Evolutionary conservation across 2,888 invertebrate genomes (phyloP), one percentile per base, ranked within the genome.

Genomic region (Bembecia ichneumoniformis): DNA sequence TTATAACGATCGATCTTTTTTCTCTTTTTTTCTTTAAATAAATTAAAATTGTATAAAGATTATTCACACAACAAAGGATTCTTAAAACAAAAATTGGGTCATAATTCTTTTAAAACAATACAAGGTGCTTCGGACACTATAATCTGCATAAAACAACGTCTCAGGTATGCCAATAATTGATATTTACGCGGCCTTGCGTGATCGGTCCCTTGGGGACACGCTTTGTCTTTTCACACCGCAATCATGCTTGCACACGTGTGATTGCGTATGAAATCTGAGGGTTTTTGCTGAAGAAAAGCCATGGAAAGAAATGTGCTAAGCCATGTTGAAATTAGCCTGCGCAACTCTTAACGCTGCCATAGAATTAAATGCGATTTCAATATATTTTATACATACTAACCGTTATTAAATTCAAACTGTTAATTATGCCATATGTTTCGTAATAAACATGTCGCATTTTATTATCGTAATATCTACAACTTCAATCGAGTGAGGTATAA

Each of bases 171-270:
- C 60, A 68, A 65, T 77, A 71, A 75, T 74, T 75, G 65, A 68
- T 63, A 62, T 71, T 66, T 62, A 60, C 51, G 52, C 64, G 70
- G 56, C 74, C 77, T 82, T 62, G 79, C 79, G 77, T 78, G 78
- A 74, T 78, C 64, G 68, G 71, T 74, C 78, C 68, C 75, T 57
- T 60, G 67, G 65, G 67, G 68, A 71, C 71, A 40, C 13, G 63
- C 72, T 74, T 77, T 72, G 73, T 77, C 62, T 65, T 52, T 49
- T 49, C 48, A 54, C 59, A 50, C 55, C 51, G 52, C 56, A 55
- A 52, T 56, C 52, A 56, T 55, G 53, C 53, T 59, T 49, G 58
- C 57, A 63, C 59, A 63, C 63, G 58, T 66, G 59, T 63, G 64
- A 67, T 70, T 71, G 66, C 51, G 49, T 58, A 56, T 65, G 57